Conservation (phyloP, 2,797 vertebrate genomes). For the Lacerta agilis region DNA sequence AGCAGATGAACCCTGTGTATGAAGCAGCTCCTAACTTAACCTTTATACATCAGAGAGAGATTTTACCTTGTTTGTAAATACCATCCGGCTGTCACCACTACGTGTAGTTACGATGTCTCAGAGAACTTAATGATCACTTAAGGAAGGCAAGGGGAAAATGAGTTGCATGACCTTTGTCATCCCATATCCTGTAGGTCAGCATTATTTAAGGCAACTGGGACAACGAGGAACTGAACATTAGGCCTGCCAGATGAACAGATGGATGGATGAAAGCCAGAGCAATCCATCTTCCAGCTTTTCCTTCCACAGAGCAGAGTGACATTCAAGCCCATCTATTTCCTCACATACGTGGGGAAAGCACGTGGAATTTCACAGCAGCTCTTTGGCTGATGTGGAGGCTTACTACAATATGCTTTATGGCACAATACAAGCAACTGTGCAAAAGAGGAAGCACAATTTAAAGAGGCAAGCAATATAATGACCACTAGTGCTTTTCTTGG, state of each 20-base stretch:
- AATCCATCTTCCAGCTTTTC: conserved; percentile 66
- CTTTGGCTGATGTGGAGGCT: conserved; percentile 47
- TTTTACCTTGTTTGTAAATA: conserved; percentile 39
- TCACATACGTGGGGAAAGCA: not conserved
- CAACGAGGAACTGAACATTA: conserved; percentile 66
- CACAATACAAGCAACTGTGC: conserved; percentile 29
- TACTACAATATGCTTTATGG: conserved; percentile 52
- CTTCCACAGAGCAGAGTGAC: conserved; percentile 57
- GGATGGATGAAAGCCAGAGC: conserved; percentile 63
- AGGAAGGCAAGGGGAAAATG: conserved; percentile 60
- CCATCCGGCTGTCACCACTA: conserved; percentile 33
- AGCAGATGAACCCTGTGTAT: not conserved
- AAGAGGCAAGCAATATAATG: conserved; percentile 29
- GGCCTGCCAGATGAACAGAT: conserved; percentile 69
- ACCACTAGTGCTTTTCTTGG: conserved; percentile 34
- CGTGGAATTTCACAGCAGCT: conserved; percentile 52
- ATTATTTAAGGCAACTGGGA: conserved; percentile 70
- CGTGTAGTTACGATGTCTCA: conserved; percentile 44
- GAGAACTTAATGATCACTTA: conserved; percentile 63
- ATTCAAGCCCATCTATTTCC: conserved; percentile 64
- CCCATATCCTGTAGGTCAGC: conserved; percentile 66
- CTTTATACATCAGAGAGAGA: conserved; percentile 26
- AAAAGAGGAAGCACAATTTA: conserved; percentile 45
- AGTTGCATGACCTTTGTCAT: conserved; percentile 67
- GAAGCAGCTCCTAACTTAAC: not conserved